Conservation (phyloP, 2,888 invertebrate species). For the Drosophila limbata region DNA sequence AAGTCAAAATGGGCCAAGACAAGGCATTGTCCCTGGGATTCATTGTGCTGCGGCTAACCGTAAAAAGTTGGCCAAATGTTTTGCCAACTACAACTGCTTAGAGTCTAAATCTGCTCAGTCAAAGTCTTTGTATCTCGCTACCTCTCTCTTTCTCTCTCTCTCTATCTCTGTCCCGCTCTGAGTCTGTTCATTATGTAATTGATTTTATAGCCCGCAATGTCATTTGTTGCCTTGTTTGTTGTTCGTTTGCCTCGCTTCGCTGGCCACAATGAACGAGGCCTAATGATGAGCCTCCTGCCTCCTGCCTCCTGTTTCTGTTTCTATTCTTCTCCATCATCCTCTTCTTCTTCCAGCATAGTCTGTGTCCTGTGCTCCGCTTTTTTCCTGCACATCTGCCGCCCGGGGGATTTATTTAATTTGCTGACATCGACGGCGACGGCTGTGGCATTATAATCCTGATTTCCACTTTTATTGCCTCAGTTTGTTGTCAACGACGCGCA, state of each 20-base stretch:
- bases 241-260: constrained; percentile 47
- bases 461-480: constrained; percentile 76
- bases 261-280: constrained; percentile 49
- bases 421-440: constrained; percentile 58
- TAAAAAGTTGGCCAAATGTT: constrained; percentile 50
- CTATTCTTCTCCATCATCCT: background rate
- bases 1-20: constrained; percentile 71
- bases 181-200: constrained; percentile 75
- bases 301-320: background rate
- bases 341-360: background rate
- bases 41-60: constrained; percentile 37
- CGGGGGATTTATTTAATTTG: constrained; percentile 81
- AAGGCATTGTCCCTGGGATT: constrained; percentile 29
- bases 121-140: background rate
- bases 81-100: constrained; percentile 42
- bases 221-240: constrained; percentile 39
- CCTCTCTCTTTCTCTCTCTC: constrained; percentile 1
- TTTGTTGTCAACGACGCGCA: constrained; percentile 52
- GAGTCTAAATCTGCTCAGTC: background rate
- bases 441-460: constrained; percentile 75
- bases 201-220: constrained; percentile 70
- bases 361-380: constrained; percentile 26
- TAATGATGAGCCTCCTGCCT: constrained; percentile 47
- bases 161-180: background rate
- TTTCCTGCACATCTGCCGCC: constrained; percentile 71